Percentiles rank a stretch among this genome's conserved stretches.
These are phyloP conservation scores for Pelusios castaneus DNA, from an alignment of 2,113 vertebrate species.

Conservation along the genomic window DNA sequence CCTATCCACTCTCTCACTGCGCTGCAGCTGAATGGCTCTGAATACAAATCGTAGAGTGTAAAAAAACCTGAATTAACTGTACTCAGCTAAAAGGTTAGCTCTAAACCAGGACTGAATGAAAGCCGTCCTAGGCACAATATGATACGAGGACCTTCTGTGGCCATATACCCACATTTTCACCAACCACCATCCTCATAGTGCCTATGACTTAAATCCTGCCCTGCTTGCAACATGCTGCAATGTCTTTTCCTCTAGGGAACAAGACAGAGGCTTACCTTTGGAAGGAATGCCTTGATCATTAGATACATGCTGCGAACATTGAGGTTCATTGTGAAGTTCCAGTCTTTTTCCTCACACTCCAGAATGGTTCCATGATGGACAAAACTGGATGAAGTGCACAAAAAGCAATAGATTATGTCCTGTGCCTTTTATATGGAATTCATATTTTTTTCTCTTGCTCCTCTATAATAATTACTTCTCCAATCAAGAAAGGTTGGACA, in stretches of 20 bases:
- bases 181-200: not conserved
- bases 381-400: slow-evolving; percentile 77
- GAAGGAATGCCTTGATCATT: slow-evolving; percentile 93
- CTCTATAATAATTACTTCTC: not conserved
- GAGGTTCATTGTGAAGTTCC: slow-evolving; percentile 94
- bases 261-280: slow-evolving; percentile 80
- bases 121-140: not conserved
- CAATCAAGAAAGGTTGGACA: not conserved
- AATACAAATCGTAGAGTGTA: not conserved
- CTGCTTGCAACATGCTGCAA: not conserved
- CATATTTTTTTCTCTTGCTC: rapidly evolving
- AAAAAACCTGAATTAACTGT: not conserved
- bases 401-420: not conserved
- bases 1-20: not conserved
- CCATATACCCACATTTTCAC: not conserved
- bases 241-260: not conserved
- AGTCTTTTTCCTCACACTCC: slow-evolving; percentile 91
- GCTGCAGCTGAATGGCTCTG: not conserved
- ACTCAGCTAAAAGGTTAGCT: not conserved
- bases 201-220: not conserved
- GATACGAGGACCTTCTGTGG: not conserved
- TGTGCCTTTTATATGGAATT: not conserved
- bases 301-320: slow-evolving; percentile 95
- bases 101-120: not conserved
- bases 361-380: slow-evolving; percentile 93